Percentiles rank a stretch among this genome's conserved stretches.
Conservation (phyloP, 2,113 vertebrate species). For the Aythya baeri region DNA sequence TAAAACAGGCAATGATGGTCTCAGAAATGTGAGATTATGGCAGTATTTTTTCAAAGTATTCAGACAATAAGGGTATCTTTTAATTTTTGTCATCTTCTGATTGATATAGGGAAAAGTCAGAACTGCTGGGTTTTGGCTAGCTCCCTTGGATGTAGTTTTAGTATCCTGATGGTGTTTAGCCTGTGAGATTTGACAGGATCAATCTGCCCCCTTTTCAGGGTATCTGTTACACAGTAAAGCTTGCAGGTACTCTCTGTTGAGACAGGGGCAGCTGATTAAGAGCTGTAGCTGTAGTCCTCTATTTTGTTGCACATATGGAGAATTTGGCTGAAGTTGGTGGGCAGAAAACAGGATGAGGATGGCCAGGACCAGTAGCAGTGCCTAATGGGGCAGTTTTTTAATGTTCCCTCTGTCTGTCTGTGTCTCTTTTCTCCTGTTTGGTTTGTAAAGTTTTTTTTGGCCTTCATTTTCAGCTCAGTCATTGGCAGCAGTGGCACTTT, state of each 20-base stretch:
- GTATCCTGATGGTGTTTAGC: neutral
- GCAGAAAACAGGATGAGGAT: neutral
- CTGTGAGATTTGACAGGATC: neutral
- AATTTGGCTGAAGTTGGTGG: neutral
- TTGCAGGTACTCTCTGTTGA: neutral
- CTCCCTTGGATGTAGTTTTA: neutral
- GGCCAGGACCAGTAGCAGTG: neutral
- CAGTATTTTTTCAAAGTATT: neutral
- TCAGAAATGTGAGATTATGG: conserved; percentile 11
- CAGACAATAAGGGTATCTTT: neutral
- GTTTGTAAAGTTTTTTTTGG: neutral
- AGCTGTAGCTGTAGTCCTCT: neutral
- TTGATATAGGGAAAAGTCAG: neutral
- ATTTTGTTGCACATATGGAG: neutral
- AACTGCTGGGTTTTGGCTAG: neutral
- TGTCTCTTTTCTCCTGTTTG: neutral
- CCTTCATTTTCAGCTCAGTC: neutral
- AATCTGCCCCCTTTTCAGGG: neutral
- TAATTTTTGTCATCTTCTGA: conserved; percentile 16
- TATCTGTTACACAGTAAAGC: neutral
- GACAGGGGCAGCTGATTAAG: neutral
- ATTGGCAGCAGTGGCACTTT: neutral
- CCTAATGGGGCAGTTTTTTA: neutral
- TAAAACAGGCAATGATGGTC: neutral
- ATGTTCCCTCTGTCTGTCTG: neutral